Base-by-base conservation (phyloP, 2,113 vertebrate species). In the Amphilophus citrinellus region DNA sequence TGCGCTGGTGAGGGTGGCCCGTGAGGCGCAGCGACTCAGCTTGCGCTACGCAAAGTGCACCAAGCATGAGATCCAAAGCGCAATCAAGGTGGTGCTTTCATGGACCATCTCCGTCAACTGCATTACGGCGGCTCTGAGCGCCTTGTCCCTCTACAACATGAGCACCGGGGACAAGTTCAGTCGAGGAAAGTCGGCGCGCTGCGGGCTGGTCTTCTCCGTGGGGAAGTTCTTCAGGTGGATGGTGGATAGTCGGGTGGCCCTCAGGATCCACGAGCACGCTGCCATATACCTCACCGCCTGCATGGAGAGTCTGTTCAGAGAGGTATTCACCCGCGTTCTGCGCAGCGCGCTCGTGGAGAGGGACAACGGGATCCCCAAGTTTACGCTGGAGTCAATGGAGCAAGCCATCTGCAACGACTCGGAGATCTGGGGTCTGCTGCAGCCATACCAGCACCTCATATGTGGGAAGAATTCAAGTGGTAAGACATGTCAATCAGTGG, bases 221-320 rank as follows among this genome's bases (percentile, higher is more conserved):
- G 96, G 96, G 8, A 94, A 95, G 89, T 95, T 96, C 93, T 96
- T 96, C 91, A 94, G 95, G 80, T 97, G 96, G 96, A 96, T 97
- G 96, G 95, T 95, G 89, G 96, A 97, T 20, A 96, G 95, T 24
- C 95, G 95, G 2, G 94, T 96, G 94, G 96, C 96, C 5, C 88
- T 94, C 56, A 84, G 96, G 87, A 91, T 97, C 81, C 96, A 97
- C 88, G 95, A 97, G 73, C 96, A 96, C 80, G 96, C 96, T 6
- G 96, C 96, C 78, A 95, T 97, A 37, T 96, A 96, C 92, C 93
- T 97, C 37, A 87, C 93, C n/a, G 96, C 96, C 4, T 96, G 95
- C 89, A 86, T 96, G 93, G 95, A 97, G 93, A 95, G 91, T 63
- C 93, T 97, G 76, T 95, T 96, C 87, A 62, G 96, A 15, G 94